Evolutionary conservation across 2,113 vertebrate genomes (phyloP).

Genomic region (Suncus etruscus): DNA sequence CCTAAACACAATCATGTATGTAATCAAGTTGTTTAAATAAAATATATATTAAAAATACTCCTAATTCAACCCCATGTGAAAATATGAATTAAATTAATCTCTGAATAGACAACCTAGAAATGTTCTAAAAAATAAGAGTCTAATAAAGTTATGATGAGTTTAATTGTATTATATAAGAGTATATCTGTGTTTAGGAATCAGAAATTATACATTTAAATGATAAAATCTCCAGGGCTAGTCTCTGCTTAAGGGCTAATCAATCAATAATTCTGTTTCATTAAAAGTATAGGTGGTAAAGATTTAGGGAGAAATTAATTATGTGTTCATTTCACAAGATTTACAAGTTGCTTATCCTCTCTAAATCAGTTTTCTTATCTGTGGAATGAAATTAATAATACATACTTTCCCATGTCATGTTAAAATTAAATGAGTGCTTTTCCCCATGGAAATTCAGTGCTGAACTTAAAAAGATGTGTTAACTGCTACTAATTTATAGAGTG

Average conservation of each 20-base stretch:
- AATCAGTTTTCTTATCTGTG: slow-evolving; percentile 12
- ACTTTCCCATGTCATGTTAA: slow-evolving; percentile 10
- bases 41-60: too few relatives aligned
- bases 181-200: slow-evolving; percentile 31
- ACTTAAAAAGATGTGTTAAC: slow-evolving; percentile 45
- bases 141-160: slow-evolving; percentile 17
- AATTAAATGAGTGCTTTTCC: slow-evolving; percentile 39
- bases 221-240: slow-evolving; percentile 6
- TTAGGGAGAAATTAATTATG: slow-evolving; percentile 27
- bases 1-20: too few relatives aligned
- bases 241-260: slow-evolving; percentile 17
- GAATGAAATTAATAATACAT: slow-evolving; percentile 32
- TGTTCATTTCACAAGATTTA: slow-evolving; percentile 30
- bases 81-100: slow-evolving; percentile 44
- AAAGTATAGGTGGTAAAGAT: slow-evolving; percentile 10
- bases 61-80: not conserved
- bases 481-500: slow-evolving; percentile 9
- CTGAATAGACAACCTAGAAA: not conserved
- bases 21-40: too few relatives aligned
- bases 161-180: slow-evolving; percentile 41
- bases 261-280: slow-evolving; percentile 48
- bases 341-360: slow-evolving; percentile 51
- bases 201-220: slow-evolving; percentile 38
- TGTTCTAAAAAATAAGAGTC: not conserved
- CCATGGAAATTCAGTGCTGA: not conserved